Evolutionary conservation across 1,140 invertebrate species (phyloP), one percentile per base, ranked within the genome.

Genomic region (Sarcophaga peregrina): DNA sequence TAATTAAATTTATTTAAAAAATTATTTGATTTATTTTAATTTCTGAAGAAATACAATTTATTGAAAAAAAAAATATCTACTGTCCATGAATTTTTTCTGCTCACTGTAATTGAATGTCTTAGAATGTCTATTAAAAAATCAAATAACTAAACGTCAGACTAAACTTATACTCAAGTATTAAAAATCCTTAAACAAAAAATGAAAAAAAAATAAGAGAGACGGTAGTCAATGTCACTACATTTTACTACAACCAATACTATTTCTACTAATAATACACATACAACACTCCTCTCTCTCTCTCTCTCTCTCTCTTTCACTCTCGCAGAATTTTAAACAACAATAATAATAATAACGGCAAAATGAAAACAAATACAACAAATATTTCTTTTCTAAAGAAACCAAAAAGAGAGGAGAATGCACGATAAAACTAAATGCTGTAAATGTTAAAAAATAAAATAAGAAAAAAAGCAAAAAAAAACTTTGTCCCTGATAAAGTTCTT

Each of bases 401-500:
- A 20, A 37, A 37, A 17, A 7, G 17, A 68, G 6, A 20, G 20
- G 20, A 68, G 20, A 7, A 68, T 20, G 20, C n/a, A 68, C 62
- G 62, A 68, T 68, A 68, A 68, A 68, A 68, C n/a, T 68, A 68
- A 68, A 68, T 17, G 52, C 52, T 58, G 10, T 58, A 58, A 58
- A 58, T 58, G 54, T 58, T n/a, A n/a, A 58, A 58, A 58, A 15
- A 58, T 58, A 58, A 58, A 58, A 58, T 15, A 37, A 4, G 25
- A 37, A 37, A 37, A 13, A 58, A 58, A 58, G 52, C 9, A 9
- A 20, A 68, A 20, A 20, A 68, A 68, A 68, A 25, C 17, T 25
- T 68, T 68, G 62, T 68, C 62, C 62, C 62, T 68, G 62, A 68
- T 68, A 68, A 58, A 68, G 17, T 68, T 68, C 17, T 68, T 20